phyloP scores from a whole-genome alignment of 1,140 invertebrate genomes.

The Chlorops oryzae region DNA sequence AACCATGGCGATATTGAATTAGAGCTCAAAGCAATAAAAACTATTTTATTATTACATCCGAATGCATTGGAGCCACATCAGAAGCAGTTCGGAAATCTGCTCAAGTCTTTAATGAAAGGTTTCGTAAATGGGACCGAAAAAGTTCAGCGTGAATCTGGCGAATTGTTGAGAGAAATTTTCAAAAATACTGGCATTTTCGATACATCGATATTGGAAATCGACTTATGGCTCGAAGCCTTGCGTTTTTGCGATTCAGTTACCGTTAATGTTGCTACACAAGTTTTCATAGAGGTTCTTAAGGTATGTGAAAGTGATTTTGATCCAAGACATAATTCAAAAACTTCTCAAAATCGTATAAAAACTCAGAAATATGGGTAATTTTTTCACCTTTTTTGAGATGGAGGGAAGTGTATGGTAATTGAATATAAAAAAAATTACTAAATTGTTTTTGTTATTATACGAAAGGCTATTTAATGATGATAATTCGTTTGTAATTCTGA shows the following conservation, averaged over 20 bases:
- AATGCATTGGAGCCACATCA: conserved; percentile 53
- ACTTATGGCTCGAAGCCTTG: conserved; percentile 58
- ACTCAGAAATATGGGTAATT: too few relatives aligned
- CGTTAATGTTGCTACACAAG: conserved; percentile 26
- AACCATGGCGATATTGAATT: conserved; percentile 47
- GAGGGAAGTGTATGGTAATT: too few relatives aligned
- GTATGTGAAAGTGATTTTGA: conserved; percentile 2
- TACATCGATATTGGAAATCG: conserved; percentile 54
- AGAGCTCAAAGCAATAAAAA: conserved; percentile 60
- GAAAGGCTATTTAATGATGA: too few relatives aligned
- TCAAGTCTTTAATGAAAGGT: conserved; percentile 52
- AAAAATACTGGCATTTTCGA: conserved; percentile 57
- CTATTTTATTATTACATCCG: conserved; percentile 56
- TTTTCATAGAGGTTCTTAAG: conserved; percentile 28
- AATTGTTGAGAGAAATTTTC: conserved; percentile 52
- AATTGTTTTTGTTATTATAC: too few relatives aligned
- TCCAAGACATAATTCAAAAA: too few relatives aligned
- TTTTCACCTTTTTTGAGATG: too few relatives aligned
- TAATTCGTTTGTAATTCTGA: too few relatives aligned
- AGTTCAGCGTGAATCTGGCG: conserved; percentile 35
- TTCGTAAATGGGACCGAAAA: conserved; percentile 47
- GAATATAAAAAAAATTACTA: too few relatives aligned
- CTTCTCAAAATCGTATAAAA: too few relatives aligned
- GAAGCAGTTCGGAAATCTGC: conserved; percentile 53
- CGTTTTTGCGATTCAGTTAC: conserved; percentile 26